Evolutionary conservation across 2,797 vertebrate genomes (phyloP).

Genomic region (Acanthornis magna): DNA sequence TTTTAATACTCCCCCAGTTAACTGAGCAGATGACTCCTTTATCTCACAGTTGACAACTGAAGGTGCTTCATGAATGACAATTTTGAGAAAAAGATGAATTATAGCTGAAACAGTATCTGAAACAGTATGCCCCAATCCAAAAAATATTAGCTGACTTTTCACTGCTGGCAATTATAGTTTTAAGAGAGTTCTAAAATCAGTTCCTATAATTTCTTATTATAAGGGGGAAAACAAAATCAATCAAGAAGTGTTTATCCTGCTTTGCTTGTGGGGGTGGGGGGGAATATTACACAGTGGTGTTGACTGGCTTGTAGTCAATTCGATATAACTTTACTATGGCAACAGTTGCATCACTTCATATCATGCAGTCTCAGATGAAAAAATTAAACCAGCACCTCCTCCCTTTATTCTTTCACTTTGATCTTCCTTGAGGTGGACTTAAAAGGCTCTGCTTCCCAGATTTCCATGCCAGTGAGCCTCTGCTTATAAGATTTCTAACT

Average conservation of each 20-base stretch:
- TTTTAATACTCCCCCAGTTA: conserved; percentile 33
- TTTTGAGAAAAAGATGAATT: not conserved
- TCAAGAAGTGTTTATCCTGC: conserved; percentile 11
- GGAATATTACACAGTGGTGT: not conserved
- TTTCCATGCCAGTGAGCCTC: conserved; percentile 1
- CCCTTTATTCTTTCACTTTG: not conserved
- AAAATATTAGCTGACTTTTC: not conserved
- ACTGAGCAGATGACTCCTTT: not conserved
- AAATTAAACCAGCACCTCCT: conserved; percentile 4
- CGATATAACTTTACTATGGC: conserved; percentile 66
- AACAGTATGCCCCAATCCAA: not conserved
- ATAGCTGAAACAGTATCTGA: no score
- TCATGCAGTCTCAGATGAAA: not conserved
- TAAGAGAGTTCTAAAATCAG: not conserved
- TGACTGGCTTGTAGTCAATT: conserved; percentile 57
- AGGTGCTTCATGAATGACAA: not conserved
- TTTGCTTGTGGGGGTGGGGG: not conserved
- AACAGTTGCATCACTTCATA: conserved; percentile 57
- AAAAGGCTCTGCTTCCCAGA: conserved; percentile 21
- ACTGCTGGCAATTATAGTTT: not conserved
- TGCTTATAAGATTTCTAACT: not conserved
- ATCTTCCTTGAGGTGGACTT: conserved; percentile 31
- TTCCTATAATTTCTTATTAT: not conserved
- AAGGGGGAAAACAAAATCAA: not conserved
- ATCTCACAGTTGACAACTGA: not conserved